Conservation (phyloP, 2,113 vertebrate genomes). For the Stigmatopora nigra region DNA sequence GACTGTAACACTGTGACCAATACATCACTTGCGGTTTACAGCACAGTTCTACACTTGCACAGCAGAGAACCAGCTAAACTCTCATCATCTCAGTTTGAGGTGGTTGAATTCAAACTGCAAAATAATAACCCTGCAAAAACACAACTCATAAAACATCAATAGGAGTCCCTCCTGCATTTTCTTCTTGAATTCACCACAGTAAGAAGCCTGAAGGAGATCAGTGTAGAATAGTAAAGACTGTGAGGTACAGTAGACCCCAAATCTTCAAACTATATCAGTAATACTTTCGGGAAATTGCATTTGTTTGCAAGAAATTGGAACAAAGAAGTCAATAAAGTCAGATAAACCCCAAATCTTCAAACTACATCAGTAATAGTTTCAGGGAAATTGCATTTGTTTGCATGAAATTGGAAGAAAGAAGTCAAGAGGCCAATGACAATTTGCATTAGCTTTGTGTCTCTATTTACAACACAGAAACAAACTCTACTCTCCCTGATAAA, state of each 20-base stretch:
- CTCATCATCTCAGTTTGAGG: background rate
- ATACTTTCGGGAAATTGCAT: slow-evolving; percentile 28
- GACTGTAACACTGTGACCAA: slow-evolving; percentile 20
- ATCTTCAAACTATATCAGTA: background rate
- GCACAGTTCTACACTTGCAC: background rate
- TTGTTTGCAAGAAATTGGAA: slow-evolving; percentile 31
- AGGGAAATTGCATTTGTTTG: slow-evolving; percentile 44
- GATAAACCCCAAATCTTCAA: background rate
- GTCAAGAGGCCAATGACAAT: slow-evolving; percentile 34
- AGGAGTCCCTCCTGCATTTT: background rate
- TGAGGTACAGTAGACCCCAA: background rate
- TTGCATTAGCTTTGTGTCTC: slow-evolving; percentile 24
- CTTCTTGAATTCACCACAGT: background rate
- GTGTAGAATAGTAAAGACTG: background rate
- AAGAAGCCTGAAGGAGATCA: background rate
- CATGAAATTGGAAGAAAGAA: slow-evolving; percentile 25
- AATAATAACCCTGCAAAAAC: background rate
- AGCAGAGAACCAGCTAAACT: background rate
- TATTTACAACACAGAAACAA: background rate
- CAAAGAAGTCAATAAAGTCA: slow-evolving; percentile 43
- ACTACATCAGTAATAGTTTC: too few species aligned
- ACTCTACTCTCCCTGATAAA: background rate
- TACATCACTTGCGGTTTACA: background rate
- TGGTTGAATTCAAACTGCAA: background rate
- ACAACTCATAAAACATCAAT: background rate